These are phyloP conservation scores for Morinoia aosen DNA, from an alignment of 2,888 invertebrate species.

Conservation along the genomic window DNA sequence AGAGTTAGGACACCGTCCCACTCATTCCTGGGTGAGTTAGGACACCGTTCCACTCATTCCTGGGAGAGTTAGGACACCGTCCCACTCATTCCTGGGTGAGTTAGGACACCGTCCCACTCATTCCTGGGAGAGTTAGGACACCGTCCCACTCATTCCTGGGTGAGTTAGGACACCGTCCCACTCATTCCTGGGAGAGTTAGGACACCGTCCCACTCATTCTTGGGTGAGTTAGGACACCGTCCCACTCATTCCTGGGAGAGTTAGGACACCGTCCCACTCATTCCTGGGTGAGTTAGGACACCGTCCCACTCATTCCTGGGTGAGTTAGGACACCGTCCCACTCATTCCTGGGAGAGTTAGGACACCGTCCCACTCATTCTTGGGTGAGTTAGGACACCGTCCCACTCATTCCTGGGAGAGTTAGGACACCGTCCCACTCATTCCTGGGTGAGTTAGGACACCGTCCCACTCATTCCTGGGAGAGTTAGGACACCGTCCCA, in stretches of 20 bases:
- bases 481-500: not conserved
- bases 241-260: slow-evolving; percentile 5
- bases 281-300: not conserved
- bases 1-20: not conserved
- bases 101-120: not conserved
- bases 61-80: not conserved
- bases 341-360: not conserved
- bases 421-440: not conserved
- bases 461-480: not conserved
- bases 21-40: not conserved
- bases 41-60: not conserved
- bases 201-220: not conserved
- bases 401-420: slow-evolving; percentile 5
- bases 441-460: not conserved
- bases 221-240: not conserved
- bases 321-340: not conserved
- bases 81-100: slow-evolving; percentile 5
- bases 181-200: not conserved
- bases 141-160: not conserved
- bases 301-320: not conserved
- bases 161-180: not conserved
- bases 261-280: not conserved
- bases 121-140: not conserved
- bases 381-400: not conserved
- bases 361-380: not conserved